A percentile compares a stretch with the other conserved stretches of the same genome.
Conservation (phyloP, 2,888 invertebrate species). For the Nudaria mundana region DNA sequence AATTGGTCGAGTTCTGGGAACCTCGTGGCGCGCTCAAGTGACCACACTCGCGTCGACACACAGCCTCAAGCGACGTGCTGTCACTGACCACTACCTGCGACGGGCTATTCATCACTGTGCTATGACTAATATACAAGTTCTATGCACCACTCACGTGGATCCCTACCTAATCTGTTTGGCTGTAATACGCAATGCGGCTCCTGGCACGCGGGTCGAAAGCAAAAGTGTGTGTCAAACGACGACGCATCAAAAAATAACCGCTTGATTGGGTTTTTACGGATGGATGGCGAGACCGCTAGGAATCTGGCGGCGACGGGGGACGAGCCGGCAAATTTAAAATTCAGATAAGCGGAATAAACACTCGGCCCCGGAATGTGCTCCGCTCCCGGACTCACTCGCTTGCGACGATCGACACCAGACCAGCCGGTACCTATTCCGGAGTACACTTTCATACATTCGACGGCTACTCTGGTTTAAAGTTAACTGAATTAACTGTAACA, state of each 20-base stretch:
- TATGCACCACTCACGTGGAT: neutral
- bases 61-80: neutral
- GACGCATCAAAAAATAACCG: constrained; percentile 56
- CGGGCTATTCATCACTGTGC: neutral
- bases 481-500: no score
- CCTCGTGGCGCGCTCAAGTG: constrained; percentile 8
- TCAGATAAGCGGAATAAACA: constrained; percentile 76
- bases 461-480: no score
- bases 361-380: constrained; percentile 43
- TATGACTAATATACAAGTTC: neutral
- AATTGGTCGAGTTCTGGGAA: constrained; percentile 32
- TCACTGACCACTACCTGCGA: neutral
- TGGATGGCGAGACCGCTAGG: constrained; percentile 65
- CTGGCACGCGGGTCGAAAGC: constrained; percentile 38
- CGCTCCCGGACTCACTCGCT: neutral
- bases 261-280: constrained; percentile 71
- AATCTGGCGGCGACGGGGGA: constrained; percentile 36
- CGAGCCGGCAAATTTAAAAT: constrained; percentile 62
- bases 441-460: no score
- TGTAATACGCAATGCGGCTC: neutral
- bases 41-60: neutral
- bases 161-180: no score
- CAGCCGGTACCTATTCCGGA: no score
- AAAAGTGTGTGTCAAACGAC: constrained; percentile 64
- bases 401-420: no score